Base-by-base conservation (phyloP, 2,888 invertebrate genomes). In the Cephus runcator region DNA sequence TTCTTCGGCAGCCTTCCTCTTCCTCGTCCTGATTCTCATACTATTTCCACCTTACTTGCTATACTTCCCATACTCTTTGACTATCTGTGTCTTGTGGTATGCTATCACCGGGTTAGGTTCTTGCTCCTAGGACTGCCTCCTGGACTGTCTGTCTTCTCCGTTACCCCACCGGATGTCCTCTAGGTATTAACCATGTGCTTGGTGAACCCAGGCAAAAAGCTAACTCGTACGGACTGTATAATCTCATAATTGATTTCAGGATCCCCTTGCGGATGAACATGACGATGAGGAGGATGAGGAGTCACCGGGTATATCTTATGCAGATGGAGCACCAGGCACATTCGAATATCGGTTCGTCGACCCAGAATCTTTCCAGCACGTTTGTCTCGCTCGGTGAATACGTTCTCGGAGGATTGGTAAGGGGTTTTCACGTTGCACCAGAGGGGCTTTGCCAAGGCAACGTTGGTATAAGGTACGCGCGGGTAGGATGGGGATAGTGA, bases 1-100 rank as follows among this genome's bases (percentile, higher is more conserved):
- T 56, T 68, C 56, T 71, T 71, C 73, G 30, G n/a, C 12, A 40
- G 73, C 73, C 40, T 23, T 78, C 71, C 73, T 73, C 69, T 40
- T 12, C 23, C 56, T 23, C 12, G 34, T 73, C 74, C 79, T 76
- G 79, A 81, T 81, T 74, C 75, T 77, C 79, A 78, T 69, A 69
- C 76, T 77, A 69, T 69, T 74, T 69, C 34, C 73, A 75, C 33
- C 23, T 30, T 69, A 56, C 78, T 77, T 71, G 69, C 75, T 69
- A 40, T 69, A 40, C 35, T 75, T 75, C 73, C 73, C 23, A n/a
- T n/a, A 77, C 74, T 73, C 79, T 79, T 75, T 76, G 33, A 34
- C 71, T 77, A 23, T 56, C 56, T 56, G 56, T 23, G 23, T 56
- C 56, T 23, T 23, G 56, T 9, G 23, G 56, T 56, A 23, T 9